phyloP scores from a whole-genome alignment of 2,113 vertebrate genomes.

The Gymnarchus niloticus region DNA sequence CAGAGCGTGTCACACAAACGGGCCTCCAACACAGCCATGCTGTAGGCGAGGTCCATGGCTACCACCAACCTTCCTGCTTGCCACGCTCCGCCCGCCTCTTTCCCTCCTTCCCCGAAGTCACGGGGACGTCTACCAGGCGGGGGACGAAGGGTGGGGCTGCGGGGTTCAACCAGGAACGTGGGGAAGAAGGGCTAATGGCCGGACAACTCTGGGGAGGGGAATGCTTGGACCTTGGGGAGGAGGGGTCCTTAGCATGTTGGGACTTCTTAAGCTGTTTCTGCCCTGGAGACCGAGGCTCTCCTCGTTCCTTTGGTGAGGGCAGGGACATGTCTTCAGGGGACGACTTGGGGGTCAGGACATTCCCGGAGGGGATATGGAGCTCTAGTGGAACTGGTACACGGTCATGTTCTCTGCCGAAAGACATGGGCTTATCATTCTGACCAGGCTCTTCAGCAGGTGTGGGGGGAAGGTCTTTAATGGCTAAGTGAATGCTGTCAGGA shows the following conservation, averaged over 20 bases:
- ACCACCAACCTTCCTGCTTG: slow-evolving; percentile 61
- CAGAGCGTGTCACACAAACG: slow-evolving; percentile 30
- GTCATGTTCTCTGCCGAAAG: slow-evolving; percentile 33
- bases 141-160: slow-evolving; percentile 68
- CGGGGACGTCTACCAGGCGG: slow-evolving; percentile 54
- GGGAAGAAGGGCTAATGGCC: neutral
- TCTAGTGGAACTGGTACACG: neutral
- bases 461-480: slow-evolving; percentile 51
- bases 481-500: slow-evolving; percentile 22
- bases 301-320: neutral
- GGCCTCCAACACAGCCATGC: slow-evolving; percentile 45
- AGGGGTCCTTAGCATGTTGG: neutral
- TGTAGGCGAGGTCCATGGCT: slow-evolving; percentile 22
- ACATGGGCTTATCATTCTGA: slow-evolving; percentile 44
- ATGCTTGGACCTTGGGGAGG: neutral
- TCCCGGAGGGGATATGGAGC: slow-evolving; percentile 18
- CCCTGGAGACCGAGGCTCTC: neutral
- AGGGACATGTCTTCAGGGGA: neutral
- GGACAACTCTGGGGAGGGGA: neutral
- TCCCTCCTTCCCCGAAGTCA: neutral
- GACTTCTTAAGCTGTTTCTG: neutral
- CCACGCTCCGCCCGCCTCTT: slow-evolving; percentile 24
- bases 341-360: neutral
- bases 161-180: slow-evolving; percentile 58
- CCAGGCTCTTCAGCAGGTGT: slow-evolving; percentile 52